These are phyloP conservation scores for Sphenopsis melanotis DNA, from an alignment of 2,797 vertebrate genomes.

Conservation along the genomic window DNA sequence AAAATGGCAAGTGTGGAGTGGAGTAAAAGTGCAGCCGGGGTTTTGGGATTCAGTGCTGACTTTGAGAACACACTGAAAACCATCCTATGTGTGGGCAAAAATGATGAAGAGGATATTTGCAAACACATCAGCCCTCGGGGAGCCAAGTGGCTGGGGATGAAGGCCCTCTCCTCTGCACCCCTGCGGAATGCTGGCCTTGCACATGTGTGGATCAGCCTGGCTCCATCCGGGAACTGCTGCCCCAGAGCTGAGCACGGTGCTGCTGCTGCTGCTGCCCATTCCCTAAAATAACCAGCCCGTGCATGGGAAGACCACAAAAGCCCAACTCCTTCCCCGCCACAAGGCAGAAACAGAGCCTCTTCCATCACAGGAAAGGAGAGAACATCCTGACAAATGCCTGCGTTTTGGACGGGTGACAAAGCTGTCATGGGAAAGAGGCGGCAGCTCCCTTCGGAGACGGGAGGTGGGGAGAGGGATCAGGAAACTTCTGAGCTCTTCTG, in stretches of 20 bases:
- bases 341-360: conserved; percentile 44
- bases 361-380: conserved; percentile 66
- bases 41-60: not conserved
- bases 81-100: not conserved
- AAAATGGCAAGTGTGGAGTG: not conserved
- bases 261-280: not conserved
- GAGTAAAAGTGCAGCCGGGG: not conserved
- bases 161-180: not conserved
- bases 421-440: conserved; percentile 64
- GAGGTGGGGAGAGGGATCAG: conserved; percentile 64
- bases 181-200: not conserved
- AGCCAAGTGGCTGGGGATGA: not conserved
- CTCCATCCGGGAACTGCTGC: not conserved
- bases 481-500: conserved; percentile 68
- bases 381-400: conserved; percentile 70
- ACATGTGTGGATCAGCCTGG: not conserved
- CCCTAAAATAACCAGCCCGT: not conserved
- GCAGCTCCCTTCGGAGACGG: conserved; percentile 58
- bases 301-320: conserved; percentile 9
- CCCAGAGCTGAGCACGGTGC: accelerated
- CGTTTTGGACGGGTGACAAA: conserved; percentile 64
- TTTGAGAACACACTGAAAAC: not conserved
- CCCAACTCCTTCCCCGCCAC: not conserved
- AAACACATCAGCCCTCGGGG: not conserved
- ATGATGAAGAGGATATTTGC: not conserved